Base-by-base conservation (phyloP, 2,113 vertebrate species). In the Empidonax traillii region DNA sequence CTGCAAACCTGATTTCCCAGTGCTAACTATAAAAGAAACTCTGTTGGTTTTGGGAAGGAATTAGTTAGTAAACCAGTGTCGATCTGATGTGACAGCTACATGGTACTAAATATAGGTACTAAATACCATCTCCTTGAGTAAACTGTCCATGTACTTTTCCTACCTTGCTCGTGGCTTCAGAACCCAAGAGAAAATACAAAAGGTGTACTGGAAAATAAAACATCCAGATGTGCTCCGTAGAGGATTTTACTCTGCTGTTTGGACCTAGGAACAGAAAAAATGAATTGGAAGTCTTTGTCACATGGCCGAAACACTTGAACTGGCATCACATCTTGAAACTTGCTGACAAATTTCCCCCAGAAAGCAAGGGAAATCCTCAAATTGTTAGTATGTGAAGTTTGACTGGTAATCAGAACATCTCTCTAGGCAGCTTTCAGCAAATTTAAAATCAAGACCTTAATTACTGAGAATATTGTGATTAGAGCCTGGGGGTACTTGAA, bases 391-490 rank as follows among this genome's bases (percentile, higher is more conserved):
- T 89, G 72, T 63, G 49, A 93, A 66, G 33, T 85, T 89, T 85
- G 56, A 77, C 39, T 95, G 87, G 53, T 78, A 81, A 72, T 91
- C 77, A 79, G 92, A 90, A 65, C 19, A 67, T 96, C 25, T 91
- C 68, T 86, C 30, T 51, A 81, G 84, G 84, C 91, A 78, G 56
- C 56, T 95, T 94, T 89, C 75, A 84, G 55, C 35, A 93, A 82
- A 94, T 82, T 91, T 44, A 52, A 85, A 95, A 93, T 94, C 69
- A 95, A 91, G 93, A 82, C 62, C 75, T 82, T 93, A 82, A 85
- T 93, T 95, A 89, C 74, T 75, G 44, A 82, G 85, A 85, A 71
- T 79, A 44, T 58, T 89, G 62, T 85, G 78, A 87, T 95, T 89
- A 72, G 69, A 85, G 62, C 90, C 92, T 79, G 24, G 44, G 85